A percentile compares a stretch with the other conserved stretches of the same genome.
phyloP scores from a whole-genome alignment of 1,140 invertebrate genomes.

The Zaprionus ornatus region DNA sequence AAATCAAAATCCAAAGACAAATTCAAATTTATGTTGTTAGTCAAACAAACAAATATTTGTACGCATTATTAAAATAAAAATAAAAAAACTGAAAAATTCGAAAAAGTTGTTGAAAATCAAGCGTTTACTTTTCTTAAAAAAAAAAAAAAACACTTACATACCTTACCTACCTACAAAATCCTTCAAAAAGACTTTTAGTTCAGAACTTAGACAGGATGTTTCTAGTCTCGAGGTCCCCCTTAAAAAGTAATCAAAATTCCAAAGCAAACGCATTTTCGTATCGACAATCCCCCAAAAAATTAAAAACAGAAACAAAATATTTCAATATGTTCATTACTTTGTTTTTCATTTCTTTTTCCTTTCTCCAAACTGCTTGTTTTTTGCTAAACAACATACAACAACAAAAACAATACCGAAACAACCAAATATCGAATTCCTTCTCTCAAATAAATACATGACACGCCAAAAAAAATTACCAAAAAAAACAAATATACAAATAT shows the following conservation, averaged over 20 bases:
- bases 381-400: constrained; percentile 74
- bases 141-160: constrained; percentile 10
- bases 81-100: constrained; percentile 22
- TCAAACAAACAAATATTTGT: constrained; percentile 59
- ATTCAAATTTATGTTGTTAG: constrained; percentile 56
- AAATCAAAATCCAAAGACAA: constrained; percentile 23
- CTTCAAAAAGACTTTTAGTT: background rate
- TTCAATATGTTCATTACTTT: constrained; percentile 81
- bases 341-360: constrained; percentile 81
- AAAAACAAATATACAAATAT: constrained; percentile 36
- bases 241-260: constrained; percentile 14
- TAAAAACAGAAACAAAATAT: constrained; percentile 69
- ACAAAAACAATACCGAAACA: constrained; percentile 47
- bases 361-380: constrained; percentile 81
- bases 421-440: constrained; percentile 4
- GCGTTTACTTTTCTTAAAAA: constrained; percentile 64
- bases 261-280: constrained; percentile 63
- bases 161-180: background rate
- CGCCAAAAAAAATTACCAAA: background rate
- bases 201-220: constrained; percentile 24
- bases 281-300: constrained; percentile 47
- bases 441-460: constrained; percentile 19
- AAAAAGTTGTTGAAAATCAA: constrained; percentile 77
- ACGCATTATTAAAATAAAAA: constrained; percentile 52
- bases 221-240: constrained; percentile 8